Evolutionary conservation across 2,797 vertebrate species (phyloP), one percentile per base, ranked within the genome.

Genomic region (Manis pentadactyla): DNA sequence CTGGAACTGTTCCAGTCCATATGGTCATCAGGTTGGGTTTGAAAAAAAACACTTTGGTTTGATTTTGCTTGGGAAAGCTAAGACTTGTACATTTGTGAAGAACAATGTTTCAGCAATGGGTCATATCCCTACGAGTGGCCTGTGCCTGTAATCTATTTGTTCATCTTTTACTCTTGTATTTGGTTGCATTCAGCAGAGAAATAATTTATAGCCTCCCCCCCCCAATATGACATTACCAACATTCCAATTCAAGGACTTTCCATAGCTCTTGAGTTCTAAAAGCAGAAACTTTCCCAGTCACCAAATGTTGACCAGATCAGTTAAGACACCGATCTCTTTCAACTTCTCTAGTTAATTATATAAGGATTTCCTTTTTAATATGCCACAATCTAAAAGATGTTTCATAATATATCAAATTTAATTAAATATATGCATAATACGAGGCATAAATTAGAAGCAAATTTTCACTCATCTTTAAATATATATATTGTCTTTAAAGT

Each of bases 161-260:
- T 92, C 46, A n/a, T 77, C 63, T 88, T 82, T 96, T 90, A 90
- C 1, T 93, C 42, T 92, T 90, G 19, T 74, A 87, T 91, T 87
- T 51, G 31, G 78, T 19, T 86, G 59, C 13, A 87, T 88, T 84
- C 51, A 39, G 21, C 46, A 87, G 51, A 87, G 18, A 92, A 97
- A 69, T 74, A 42, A 73, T 63, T 49, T 79, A 74, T 2, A 61
- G 15, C n/a, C 7, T 25, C 5, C 17, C 6, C 1, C 2, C 13
- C 13, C 31, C 15, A 49, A 37, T 61, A 68, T 37, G 15, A 27
- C 21, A 95, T 71, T 61, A 82, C 3, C 13, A 96, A 85, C 27
- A 93, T 95, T 89, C n/a, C 19, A 81, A 89, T 8, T 74, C 55
- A 92, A 79, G 39, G 39, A 29, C 78, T 49, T 86, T 64, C 46